phyloP scores from a whole-genome alignment of 2,113 vertebrate genomes.

The Ailurus styani region DNA sequence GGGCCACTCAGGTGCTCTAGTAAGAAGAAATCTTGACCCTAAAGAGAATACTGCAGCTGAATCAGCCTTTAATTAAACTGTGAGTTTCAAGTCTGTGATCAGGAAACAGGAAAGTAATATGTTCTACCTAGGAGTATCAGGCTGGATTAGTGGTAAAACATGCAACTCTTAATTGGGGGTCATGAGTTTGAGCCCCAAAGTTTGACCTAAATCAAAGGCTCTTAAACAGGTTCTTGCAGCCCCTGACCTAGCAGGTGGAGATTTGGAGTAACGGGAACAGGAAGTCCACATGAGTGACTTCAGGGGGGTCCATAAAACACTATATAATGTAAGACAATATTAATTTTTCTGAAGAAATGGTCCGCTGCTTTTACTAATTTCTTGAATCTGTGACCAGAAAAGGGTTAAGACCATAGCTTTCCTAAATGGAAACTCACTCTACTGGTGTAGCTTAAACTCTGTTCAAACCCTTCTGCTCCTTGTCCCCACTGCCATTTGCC shows the following conservation, averaged over 20 bases:
- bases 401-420: not conserved
- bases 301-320: not conserved
- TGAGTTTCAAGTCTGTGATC: not conserved
- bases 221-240: not conserved
- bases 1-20: not conserved
- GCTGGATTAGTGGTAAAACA: not conserved
- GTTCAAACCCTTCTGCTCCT: not conserved
- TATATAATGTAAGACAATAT: not conserved
- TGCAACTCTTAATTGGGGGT: not conserved
- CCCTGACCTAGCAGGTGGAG: not conserved
- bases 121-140: not conserved
- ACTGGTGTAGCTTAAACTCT: not conserved
- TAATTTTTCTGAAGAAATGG: not conserved
- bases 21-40: not conserved
- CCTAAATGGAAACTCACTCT: not conserved
- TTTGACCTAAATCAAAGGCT: not conserved
- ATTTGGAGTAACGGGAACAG: not conserved
- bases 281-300: not conserved
- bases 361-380: not conserved
- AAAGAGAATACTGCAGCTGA: not conserved
- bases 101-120: not conserved
- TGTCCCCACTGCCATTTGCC: not conserved
- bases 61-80: not conserved
- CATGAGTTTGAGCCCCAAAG: not conserved
- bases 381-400: not conserved